Evolutionary conservation across 2,888 invertebrate species (phyloP), one percentile per base, ranked within the genome.

Genomic region (Fragum whitleyi): DNA sequence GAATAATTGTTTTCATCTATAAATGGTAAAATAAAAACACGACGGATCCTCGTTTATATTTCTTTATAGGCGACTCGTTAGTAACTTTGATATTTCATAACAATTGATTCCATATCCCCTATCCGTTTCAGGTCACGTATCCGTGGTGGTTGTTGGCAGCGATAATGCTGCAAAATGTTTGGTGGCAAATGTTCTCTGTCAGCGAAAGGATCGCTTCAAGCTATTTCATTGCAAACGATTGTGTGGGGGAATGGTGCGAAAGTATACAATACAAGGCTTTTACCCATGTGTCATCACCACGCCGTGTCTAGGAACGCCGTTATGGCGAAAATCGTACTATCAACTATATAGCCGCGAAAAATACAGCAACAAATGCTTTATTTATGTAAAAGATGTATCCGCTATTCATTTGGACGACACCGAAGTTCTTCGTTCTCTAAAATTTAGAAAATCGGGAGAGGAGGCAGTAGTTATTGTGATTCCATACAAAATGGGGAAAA

Each of bases 381-480:
- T 65, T 1, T 65, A 65, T 21, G 65, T 65, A n/a, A 65, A 65
- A n/a, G 65, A 65, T 28, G 5, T 65, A 19, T 65, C 65, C 2
- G 28, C 29, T 65, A 32, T 65, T 16, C 19, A 21, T 14, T 16
- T 36, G 19, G 32, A 65, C 36, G 65, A 65, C 28, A 36, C 7
- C 29, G 21, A 53, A 53, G 19, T 21, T 6, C 19, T 53, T 5
- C 53, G n/a, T 6, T 16, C 9, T 6, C 6, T 53, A 21, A n/a
- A n/a, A n/a, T n/a, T n/a, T n/a, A n/a, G n/a, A n/a, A 11, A 53
- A 19, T 6, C 9, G 53, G 6, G 53, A 7, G 53, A 6, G n/a
- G 53, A 53, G 11, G 6, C 53, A 21, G 53, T 53, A 6, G 53
- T 53, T 21, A n/a, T 53, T 53, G 53, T 53, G 53, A 53, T 53